Base-by-base conservation (phyloP, 2,113 vertebrate genomes). In the Halichoeres trimaculatus region DNA sequence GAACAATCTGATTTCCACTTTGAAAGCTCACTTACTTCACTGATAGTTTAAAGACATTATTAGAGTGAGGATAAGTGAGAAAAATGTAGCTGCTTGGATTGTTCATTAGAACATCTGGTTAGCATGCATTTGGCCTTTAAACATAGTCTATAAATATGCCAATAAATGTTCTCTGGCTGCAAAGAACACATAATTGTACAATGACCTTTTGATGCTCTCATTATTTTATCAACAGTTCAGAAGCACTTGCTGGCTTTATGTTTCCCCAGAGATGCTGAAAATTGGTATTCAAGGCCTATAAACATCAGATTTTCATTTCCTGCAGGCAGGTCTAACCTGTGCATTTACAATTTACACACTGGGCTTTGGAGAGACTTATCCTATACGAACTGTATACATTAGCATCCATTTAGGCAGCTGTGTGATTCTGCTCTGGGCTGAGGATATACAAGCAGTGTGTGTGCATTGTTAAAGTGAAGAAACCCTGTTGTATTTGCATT, bases 321-420 rank as follows among this genome's bases (percentile, higher is more conserved):
- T 71, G 61, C 74, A 75, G 74, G 74, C 74, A 70, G 72, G 41
- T 70, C 57, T 61, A 86, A 91, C 78, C 84, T 86, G 83, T 59
- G 73, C 64, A 81, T 89, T 85, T 83, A 74, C 74, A 84, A 81
- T 80, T 67, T 65, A 69, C 68, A 83, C 70, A 73, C 70, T 57
- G 45, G 63, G 69, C 70, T 80, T 62, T 73, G 51, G 60, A 65
- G 57, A 61, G 76, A 68, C 58, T 83, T 43, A 23, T 59, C 45
- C 53, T 61, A 72, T 86, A 70, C 65, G 55, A 60, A 70, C 78
- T 84, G 80, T 89, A 76, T 88, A 74, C 79, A 85, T 87, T 83
- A 89, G 78, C 84, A 87, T 89, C 71, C 69, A 66, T 74, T 87
- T 78, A 86, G 57, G 57, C 54, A 69, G 62, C 62, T 72, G 80